Evolutionary conservation across 2,113 vertebrate genomes (phyloP).

Genomic region (Heterotilapia buettikoferi): DNA sequence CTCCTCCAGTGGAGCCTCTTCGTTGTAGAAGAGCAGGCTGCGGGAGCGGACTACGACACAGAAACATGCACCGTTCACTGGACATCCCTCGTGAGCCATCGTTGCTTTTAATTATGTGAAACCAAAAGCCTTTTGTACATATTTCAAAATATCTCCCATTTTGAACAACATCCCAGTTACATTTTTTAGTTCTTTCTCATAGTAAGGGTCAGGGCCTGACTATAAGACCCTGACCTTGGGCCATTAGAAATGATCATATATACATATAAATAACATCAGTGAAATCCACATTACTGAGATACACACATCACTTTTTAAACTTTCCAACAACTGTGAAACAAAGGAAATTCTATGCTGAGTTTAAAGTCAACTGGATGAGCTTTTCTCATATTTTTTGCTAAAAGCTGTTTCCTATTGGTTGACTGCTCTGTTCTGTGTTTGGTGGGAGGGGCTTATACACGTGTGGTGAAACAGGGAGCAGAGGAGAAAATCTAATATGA

Average conservation of each 20-base stretch:
- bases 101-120: not conserved
- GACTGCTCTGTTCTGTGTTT: not conserved
- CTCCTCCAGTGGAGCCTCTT: slow-evolving; percentile 83
- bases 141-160: not conserved
- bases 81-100: not conserved
- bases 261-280: not conserved
- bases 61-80: slow-evolving; percentile 14
- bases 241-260: not conserved
- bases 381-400: not conserved
- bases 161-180: not conserved
- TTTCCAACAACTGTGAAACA: accelerated
- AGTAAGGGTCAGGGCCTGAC: not conserved
- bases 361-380: not conserved
- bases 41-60: slow-evolving; percentile 86
- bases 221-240: accelerated
- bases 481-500: not conserved
- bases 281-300: not conserved
- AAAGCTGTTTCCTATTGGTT: not conserved
- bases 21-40: slow-evolving; percentile 93
- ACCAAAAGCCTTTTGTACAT: not conserved
- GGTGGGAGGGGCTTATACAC: not conserved
- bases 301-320: not conserved
- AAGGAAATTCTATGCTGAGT: not conserved
- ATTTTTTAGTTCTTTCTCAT: not conserved
- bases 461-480: not conserved